Conservation (phyloP, 2,888 invertebrate genomes). For the Aporophyla lueneburgensis region DNA sequence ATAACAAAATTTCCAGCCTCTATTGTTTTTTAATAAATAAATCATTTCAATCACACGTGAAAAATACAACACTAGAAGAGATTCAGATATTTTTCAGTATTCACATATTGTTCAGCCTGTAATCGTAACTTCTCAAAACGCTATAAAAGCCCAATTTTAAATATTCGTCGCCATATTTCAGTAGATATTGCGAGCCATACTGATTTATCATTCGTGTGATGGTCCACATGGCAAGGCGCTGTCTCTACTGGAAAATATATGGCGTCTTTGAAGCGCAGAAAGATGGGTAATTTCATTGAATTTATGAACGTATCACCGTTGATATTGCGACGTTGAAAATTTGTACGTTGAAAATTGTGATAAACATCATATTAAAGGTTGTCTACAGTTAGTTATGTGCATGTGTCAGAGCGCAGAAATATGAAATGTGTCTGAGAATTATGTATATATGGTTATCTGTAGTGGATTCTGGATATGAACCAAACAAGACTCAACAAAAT, state of each 20-base stretch:
- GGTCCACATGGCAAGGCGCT: constrained; percentile 86
- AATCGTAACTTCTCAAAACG: not conserved
- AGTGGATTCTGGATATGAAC: too few species aligned
- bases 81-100: not conserved
- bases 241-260: constrained; percentile 87
- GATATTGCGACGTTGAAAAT: constrained; percentile 86
- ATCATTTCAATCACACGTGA: not conserved
- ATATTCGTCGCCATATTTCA: constrained; percentile 49
- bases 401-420: constrained; percentile 5
- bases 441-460: too few species aligned
- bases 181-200: constrained; percentile 66
- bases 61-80: not conserved
- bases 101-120: not conserved
- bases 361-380: constrained; percentile 79
- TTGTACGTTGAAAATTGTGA: constrained; percentile 81
- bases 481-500: too few species aligned
- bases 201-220: constrained; percentile 88
- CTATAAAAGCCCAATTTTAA: constrained; percentile 47
- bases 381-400: constrained; percentile 35
- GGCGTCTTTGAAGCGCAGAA: constrained; percentile 89
- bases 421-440: not conserved
- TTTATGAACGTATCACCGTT: constrained; percentile 88
- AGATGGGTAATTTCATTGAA: constrained; percentile 90
- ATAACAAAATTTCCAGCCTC: not conserved
- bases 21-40: not conserved